phyloP scores from a whole-genome alignment of 2,888 invertebrate species.

The Orthosia cruda region DNA sequence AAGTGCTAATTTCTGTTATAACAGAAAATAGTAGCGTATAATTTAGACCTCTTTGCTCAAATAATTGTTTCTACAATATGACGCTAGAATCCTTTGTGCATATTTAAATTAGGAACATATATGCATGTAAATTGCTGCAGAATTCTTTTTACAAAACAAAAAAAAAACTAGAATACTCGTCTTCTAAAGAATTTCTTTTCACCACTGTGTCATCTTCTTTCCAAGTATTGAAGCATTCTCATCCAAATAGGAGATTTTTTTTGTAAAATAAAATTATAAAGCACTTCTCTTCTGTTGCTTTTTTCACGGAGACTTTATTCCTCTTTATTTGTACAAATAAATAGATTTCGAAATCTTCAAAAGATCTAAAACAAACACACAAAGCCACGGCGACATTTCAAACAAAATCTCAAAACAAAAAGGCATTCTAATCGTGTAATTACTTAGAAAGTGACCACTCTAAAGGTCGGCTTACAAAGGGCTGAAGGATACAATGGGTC shows the following conservation, averaged over 20 bases:
- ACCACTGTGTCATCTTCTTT: not conserved
- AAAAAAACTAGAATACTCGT: not conserved
- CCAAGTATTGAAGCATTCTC: not conserved
- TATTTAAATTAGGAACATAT: not conserved
- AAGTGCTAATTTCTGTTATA: not conserved
- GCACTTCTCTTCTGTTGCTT: not conserved
- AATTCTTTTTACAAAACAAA: not conserved
- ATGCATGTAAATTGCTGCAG: not conserved
- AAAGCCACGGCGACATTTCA: slow-evolving; percentile 12
- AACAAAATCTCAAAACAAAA: slow-evolving; percentile 18
- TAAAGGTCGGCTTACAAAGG: slow-evolving; percentile 32
- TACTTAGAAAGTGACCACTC: slow-evolving; percentile 41
- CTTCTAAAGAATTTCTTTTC: slow-evolving; percentile 8
- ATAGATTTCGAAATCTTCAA: not conserved
- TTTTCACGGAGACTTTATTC: not conserved
- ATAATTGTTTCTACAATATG: not conserved
- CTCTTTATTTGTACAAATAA: not conserved
- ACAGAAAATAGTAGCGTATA: not conserved
- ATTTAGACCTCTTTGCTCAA: not conserved
- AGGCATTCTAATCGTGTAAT: slow-evolving; percentile 42
- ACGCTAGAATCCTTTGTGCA: not conserved
- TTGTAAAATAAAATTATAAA: not conserved
- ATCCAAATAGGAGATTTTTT: not conserved
- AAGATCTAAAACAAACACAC: slow-evolving; percentile 3
- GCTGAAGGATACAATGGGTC: slow-evolving; percentile 35